Evolutionary conservation across 2,888 invertebrate species (phyloP).

Genomic region (Scelioninae gen. 2): DNA sequence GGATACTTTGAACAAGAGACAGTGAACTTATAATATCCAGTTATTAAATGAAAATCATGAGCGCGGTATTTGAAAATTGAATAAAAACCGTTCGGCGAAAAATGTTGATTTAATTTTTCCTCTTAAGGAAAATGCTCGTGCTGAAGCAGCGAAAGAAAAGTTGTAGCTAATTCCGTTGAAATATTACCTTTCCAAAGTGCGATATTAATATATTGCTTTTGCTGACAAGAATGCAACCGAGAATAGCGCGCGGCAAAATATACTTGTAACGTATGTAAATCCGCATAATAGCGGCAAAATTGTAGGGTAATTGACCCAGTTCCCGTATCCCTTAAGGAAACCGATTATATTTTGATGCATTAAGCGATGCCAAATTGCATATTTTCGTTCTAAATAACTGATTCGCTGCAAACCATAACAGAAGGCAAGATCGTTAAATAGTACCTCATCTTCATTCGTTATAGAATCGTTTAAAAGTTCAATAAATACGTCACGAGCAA

Average conservation of each 20-base stretch:
- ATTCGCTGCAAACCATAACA: slow-evolving; percentile 8
- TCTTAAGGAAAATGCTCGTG: slow-evolving; percentile 19
- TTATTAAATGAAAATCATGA: too few species aligned
- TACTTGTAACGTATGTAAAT: slow-evolving; percentile 53
- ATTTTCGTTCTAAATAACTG: slow-evolving; percentile 24
- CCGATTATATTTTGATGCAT: slow-evolving; percentile 46
- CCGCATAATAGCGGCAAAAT: slow-evolving; percentile 45
- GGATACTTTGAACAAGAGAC: too few species aligned
- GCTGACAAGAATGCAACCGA: slow-evolving; percentile 46
- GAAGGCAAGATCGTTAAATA: too few species aligned
- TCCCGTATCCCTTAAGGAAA: slow-evolving; percentile 45
- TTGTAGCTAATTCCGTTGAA: slow-evolving; percentile 22
- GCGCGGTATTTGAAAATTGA: too few species aligned
- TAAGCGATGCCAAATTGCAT: slow-evolving; percentile 35
- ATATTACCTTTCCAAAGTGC: slow-evolving; percentile 19
- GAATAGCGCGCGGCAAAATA: slow-evolving; percentile 37
- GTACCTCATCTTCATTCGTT: too few species aligned
- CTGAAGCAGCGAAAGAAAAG: slow-evolving; percentile 32
- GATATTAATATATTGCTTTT: slow-evolving; percentile 44
- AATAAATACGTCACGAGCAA: too few species aligned
- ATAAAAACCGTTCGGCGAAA: too few species aligned
- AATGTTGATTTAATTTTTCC: too few species aligned
- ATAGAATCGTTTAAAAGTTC: too few species aligned
- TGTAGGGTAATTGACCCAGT: slow-evolving; percentile 52
- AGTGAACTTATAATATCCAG: too few species aligned